Percentiles rank a stretch among this genome's conserved stretches.
Evolutionary conservation across 2,888 invertebrate genomes (phyloP).

Genomic region (Trachelus troglodyta): DNA sequence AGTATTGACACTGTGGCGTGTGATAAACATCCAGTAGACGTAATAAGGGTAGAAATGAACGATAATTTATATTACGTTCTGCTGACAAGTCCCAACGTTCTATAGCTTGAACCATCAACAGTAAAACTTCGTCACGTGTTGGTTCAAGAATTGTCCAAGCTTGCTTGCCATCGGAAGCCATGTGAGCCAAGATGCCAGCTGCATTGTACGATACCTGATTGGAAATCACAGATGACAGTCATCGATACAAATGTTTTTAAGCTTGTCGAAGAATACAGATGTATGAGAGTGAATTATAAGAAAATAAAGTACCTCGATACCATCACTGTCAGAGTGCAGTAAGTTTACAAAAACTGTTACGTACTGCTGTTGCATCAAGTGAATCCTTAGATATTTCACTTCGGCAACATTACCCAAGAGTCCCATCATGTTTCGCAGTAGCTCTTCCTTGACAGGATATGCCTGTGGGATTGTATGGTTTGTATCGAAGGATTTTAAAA

Average conservation of each 20-base stretch:
- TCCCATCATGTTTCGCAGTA: slow-evolving; percentile 98
- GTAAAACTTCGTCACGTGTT: slow-evolving; percentile 77
- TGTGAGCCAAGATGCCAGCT: slow-evolving; percentile 94
- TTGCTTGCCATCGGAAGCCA: slow-evolving; percentile 89
- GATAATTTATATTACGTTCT: slow-evolving; percentile 95
- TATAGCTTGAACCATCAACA: slow-evolving; percentile 84
- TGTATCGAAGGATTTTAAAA: not conserved
- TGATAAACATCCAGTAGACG: slow-evolving; percentile 84
- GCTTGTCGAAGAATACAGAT: not conserved
- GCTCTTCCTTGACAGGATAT: slow-evolving; percentile 89
- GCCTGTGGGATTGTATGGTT: slow-evolving; percentile 69
- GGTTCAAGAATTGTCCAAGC: slow-evolving; percentile 85
- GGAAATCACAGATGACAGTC: slow-evolving; percentile 18
- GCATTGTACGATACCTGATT: slow-evolving; percentile 90
- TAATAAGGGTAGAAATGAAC: slow-evolving; percentile 94
- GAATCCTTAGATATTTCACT: slow-evolving; percentile 82
- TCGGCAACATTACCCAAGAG: slow-evolving; percentile 96
- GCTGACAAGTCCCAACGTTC: slow-evolving; percentile 89
- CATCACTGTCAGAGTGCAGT: slow-evolving; percentile 87
- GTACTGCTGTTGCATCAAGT: slow-evolving; percentile 87
- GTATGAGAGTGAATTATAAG: not conserved
- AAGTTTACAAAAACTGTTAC: slow-evolving; percentile 88
- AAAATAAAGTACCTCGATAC: slow-evolving; percentile 82
- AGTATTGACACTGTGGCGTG: slow-evolving; percentile 92
- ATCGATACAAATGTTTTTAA: not conserved